phyloP scores from a whole-genome alignment of 1,140 invertebrate species.

The Drosophila rufa region DNA sequence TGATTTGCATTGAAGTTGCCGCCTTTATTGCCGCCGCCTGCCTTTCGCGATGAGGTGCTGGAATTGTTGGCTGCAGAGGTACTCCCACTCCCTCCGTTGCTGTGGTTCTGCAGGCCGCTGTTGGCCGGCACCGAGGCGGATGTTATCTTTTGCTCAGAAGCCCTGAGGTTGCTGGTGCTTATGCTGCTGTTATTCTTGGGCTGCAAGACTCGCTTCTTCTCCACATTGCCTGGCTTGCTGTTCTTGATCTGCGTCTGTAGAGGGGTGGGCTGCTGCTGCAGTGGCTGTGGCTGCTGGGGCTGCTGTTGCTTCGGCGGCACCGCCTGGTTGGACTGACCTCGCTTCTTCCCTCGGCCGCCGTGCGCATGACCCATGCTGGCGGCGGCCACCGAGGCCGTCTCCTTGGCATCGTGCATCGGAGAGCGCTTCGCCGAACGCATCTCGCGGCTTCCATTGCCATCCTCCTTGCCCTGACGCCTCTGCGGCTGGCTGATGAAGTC shows the following conservation, averaged over 20 bases:
- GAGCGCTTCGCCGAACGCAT: conserved; percentile 66
- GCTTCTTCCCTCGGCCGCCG: conserved; percentile 59
- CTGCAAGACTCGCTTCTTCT: conserved; percentile 57
- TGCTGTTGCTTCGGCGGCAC: conserved; percentile 41
- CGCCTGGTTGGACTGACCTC: conserved; percentile 50
- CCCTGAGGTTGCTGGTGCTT: conserved; percentile 15
- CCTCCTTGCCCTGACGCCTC: conserved; percentile 60
- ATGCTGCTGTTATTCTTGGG: conserved; percentile 39
- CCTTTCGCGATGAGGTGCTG: conserved; percentile 47
- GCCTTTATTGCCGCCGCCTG: conserved; percentile 26
- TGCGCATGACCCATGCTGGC: conserved; percentile 35
- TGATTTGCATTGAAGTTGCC: conserved; percentile 50
- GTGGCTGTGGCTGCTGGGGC: conserved; percentile 4
- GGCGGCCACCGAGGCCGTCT: conserved; percentile 19
- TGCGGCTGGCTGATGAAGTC: conserved; percentile 41
- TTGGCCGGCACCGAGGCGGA: conserved; percentile 3
- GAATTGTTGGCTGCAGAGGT: conserved; percentile 18
- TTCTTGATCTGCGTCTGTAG: conserved; percentile 38
- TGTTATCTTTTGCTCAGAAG: conserved; percentile 24
- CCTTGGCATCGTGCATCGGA: conserved; percentile 73
- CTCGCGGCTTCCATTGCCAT: conserved; percentile 46
- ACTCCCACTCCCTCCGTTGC: conserved; percentile 18
- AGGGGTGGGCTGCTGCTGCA: conserved; percentile 20
- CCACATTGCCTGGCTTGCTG: conserved; percentile 32
- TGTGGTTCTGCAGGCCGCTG: conserved; percentile 25